A percentile compares a stretch with the other conserved stretches of the same genome.
Conservation (phyloP, 2,113 vertebrate species). For the Leptobrachium leishanense region DNA sequence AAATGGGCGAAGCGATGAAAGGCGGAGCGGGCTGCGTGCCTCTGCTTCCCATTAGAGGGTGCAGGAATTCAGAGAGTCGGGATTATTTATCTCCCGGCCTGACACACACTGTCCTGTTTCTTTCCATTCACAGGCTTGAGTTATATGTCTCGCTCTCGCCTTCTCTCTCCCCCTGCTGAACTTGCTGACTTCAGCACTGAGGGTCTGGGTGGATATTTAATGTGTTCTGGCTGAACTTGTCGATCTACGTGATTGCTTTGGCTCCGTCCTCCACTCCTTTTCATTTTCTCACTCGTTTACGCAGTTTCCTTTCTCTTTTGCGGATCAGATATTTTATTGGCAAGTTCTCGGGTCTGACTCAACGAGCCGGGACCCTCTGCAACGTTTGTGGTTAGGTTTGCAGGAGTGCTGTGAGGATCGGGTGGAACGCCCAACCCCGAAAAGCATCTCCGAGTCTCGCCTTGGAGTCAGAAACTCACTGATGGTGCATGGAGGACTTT, state of each 20-base stretch:
- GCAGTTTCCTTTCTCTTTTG: constrained; percentile 23
- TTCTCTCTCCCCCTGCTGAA: not conserved
- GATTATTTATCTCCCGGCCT: not conserved
- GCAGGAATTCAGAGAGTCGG: not conserved
- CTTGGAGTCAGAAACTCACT: not conserved
- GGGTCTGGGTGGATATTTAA: not conserved
- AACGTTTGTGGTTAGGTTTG: not conserved
- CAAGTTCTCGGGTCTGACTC: not conserved
- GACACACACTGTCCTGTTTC: constrained; percentile 8
- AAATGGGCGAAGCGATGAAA: not conserved
- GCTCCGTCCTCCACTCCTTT: not conserved
- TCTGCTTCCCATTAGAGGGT: constrained; percentile 1
- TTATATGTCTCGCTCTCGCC: not conserved
- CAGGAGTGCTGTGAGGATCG: not conserved
- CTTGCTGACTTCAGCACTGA: constrained; percentile 29
- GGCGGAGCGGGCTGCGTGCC: not conserved
- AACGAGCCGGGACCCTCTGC: not conserved
- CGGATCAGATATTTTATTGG: constrained; percentile 21
- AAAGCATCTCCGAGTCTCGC: not conserved
- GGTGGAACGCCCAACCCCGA: not conserved
- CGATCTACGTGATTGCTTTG: constrained; percentile 29
- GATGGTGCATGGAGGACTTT: too few species aligned
- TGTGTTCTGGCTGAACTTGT: constrained; percentile 36
- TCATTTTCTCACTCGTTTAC: not conserved
- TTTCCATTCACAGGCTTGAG: constrained; percentile 12